Evolutionary conservation across 2,888 invertebrate species (phyloP).

Genomic region (Trachelus troglodyta): DNA sequence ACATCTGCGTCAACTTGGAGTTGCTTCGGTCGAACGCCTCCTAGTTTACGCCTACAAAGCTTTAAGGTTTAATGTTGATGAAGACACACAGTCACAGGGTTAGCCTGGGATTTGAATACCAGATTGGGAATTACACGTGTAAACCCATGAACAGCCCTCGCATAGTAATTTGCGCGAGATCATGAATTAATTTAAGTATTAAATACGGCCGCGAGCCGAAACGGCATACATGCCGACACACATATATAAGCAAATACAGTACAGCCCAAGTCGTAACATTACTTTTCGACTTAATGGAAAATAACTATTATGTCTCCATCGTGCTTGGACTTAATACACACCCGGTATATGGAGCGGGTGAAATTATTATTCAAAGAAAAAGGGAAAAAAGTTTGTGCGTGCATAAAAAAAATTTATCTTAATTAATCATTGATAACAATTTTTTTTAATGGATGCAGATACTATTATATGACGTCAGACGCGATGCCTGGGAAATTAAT

Average conservation of each 20-base stretch:
- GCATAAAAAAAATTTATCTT: neutral
- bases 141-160: slow-evolving; percentile 25
- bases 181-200: slow-evolving; percentile 25
- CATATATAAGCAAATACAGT: neutral
- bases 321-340: neutral
- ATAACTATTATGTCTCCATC: neutral
- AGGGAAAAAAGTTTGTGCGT: neutral
- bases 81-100: slow-evolving; percentile 24
- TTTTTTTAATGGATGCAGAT: neutral
- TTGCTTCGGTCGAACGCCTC: neutral
- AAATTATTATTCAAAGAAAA: neutral
- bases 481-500: neutral
- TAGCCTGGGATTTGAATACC: slow-evolving; percentile 25
- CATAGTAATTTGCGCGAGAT: slow-evolving; percentile 24
- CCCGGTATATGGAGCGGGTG: neutral
- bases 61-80: slow-evolving; percentile 23
- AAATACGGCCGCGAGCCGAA: neutral
- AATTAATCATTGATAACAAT: neutral
- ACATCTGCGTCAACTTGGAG: neutral
- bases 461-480: neutral
- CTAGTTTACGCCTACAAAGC: slow-evolving; percentile 1
- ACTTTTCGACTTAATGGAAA: neutral
- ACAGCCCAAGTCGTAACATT: neutral
- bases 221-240: neutral
- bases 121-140: slow-evolving; percentile 27